Conservation (phyloP, 2,888 invertebrate species). For the Hypomecis atomaria region DNA sequence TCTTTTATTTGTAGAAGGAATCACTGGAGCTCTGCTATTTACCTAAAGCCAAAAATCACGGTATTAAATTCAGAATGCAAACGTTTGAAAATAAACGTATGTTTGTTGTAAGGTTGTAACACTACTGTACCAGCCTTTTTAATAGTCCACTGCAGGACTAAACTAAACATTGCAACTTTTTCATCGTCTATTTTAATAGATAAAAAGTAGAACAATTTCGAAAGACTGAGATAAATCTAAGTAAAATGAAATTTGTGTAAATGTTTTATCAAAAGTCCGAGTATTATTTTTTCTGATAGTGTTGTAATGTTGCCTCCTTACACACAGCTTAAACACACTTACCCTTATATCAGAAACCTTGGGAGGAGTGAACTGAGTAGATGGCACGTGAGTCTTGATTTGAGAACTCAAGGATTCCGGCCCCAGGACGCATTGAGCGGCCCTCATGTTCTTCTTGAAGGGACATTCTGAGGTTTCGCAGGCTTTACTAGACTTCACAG, state of each 20-base stretch:
- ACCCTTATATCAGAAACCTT: constrained; percentile 40
- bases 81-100: too few species aligned
- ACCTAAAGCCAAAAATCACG: constrained; percentile 45
- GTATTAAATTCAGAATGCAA: background rate
- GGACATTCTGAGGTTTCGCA: constrained; percentile 56
- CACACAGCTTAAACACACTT: constrained; percentile 24
- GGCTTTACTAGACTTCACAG: constrained; percentile 52
- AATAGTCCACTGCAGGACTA: too few species aligned
- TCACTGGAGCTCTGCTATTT: constrained; percentile 43
- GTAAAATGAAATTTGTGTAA: too few species aligned
- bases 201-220: too few species aligned
- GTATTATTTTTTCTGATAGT: too few species aligned
- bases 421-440: constrained; percentile 69
- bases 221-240: too few species aligned
- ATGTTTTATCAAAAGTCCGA: too few species aligned
- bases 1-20: constrained; percentile 49
- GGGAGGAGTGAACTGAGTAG: constrained; percentile 29
- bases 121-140: too few species aligned
- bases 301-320: too few species aligned
- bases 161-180: too few species aligned
- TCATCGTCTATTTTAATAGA: too few species aligned
- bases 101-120: too few species aligned
- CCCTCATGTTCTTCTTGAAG: constrained; percentile 65
- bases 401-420: constrained; percentile 52
- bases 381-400: constrained; percentile 21